Evolutionary conservation across 2,113 vertebrate species (phyloP), one percentile per base, ranked within the genome.

Genomic region (Eptesicus fuscus): DNA sequence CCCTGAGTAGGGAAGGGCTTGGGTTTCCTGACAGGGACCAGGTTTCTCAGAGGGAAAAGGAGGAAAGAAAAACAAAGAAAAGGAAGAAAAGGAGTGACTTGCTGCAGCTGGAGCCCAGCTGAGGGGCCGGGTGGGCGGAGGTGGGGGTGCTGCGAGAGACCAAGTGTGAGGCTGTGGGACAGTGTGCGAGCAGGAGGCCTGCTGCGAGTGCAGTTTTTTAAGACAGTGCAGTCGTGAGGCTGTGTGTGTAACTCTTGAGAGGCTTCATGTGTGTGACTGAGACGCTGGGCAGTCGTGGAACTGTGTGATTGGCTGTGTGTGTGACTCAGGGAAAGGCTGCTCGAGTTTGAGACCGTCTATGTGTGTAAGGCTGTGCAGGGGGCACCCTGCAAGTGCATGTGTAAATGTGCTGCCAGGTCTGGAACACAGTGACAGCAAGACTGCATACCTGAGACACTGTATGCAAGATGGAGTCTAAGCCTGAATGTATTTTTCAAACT

Each of bases 51-150:
- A 97, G 96, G 97, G 96, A 92, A 97, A 96, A 97, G 93, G 88
- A 97, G 88, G 95, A 97, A 97, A 97, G 96, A 96, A 97, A 97
- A 97, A 97, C 97, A 97, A 97, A 97, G 95, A 93, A 92, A 92
- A 95, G 94, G 85, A 96, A 93, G 93, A 92, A 96, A 96, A 97
- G 89, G 94, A 93, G 90, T 63, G 93, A 92, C 95, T 96, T 93
- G 80, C 95, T 96, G 96, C 98, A 98, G 98, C 98, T 98, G 98
- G 97, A 98, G 94, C 93, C 98, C 98, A 98, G 98, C 98, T 98
- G 98, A 98, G 97, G 94, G 97, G 89, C 97, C 77, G 97, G 95
- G 94, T 95, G 96, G 95, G 95, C 12, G 97, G 97, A 96, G 97
- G 73, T 96, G 97, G 98, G 97, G 93, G 93, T 96, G 96, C 96